A percentile compares a stretch with the other conserved stretches of the same genome.
Evolutionary conservation across 2,888 invertebrate genomes (phyloP).

Genomic region (Bombylius major): DNA sequence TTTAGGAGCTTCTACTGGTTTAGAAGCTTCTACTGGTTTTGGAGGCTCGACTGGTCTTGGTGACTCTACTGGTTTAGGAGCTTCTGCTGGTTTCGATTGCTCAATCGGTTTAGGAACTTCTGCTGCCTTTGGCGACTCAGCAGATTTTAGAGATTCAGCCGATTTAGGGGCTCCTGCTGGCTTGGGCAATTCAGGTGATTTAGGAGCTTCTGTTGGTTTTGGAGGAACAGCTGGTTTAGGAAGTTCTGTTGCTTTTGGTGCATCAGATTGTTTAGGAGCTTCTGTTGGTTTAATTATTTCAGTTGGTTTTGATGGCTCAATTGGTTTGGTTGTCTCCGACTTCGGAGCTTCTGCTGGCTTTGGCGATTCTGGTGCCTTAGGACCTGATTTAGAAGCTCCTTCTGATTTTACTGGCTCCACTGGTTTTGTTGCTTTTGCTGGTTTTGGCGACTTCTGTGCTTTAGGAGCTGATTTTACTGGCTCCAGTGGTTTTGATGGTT

Average conservation of each 20-base stretch:
- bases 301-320: background rate
- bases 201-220: background rate
- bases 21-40: background rate
- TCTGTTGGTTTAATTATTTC: background rate
- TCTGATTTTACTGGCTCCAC: constrained; percentile 41
- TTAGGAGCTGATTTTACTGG: constrained; percentile 40
- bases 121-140: constrained; percentile 82
- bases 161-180: constrained; percentile 83
- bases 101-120: constrained; percentile 66
- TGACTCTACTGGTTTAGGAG: constrained; percentile 64
- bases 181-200: constrained; percentile 37
- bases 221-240: background rate
- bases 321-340: constrained; percentile 57
- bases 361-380: constrained; percentile 68
- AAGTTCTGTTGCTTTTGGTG: background rate
- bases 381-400: constrained; percentile 37
- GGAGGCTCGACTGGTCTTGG: constrained; percentile 47
- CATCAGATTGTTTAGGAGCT: background rate
- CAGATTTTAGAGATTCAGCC: constrained; percentile 39
- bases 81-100: constrained; percentile 31
- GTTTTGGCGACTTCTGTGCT: constrained; percentile 88
- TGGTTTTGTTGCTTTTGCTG: constrained; percentile 68
- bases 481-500: constrained; percentile 45
- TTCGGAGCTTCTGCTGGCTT: constrained; percentile 49
- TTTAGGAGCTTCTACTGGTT: constrained; percentile 62